These are phyloP conservation scores for Enteromius anoplus DNA, from an alignment of 2,797 vertebrate species.

Conservation along the genomic window DNA sequence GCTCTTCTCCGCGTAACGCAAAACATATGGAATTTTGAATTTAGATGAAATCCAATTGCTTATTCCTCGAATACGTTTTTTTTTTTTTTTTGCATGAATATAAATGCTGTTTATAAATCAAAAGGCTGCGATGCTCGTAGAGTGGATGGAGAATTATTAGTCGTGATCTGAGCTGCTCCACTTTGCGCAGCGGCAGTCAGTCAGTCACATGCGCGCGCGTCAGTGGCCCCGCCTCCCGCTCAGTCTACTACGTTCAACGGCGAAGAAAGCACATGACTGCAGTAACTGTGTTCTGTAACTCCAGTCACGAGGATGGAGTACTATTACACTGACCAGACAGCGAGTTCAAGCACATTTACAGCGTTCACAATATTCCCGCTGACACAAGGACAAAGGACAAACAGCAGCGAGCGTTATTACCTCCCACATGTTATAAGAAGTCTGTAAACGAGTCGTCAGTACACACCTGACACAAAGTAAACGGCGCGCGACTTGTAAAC, in stretches of 20 bases:
- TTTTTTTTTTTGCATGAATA: background rate
- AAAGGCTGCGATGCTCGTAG: slow-evolving; percentile 1
- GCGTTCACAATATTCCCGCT: background rate
- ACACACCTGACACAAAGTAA: slow-evolving; percentile 8
- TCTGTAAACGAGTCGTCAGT: background rate
- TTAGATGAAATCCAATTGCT: background rate
- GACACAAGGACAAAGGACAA: slow-evolving; percentile 27
- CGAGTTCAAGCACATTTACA: slow-evolving; percentile 4
- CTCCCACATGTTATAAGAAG: background rate
- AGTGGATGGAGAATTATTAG: slow-evolving; percentile 49
- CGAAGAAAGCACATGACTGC: slow-evolving; percentile 86
- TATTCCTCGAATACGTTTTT: background rate
- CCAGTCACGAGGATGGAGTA: slow-evolving; percentile 83
- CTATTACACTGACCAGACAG: slow-evolving; percentile 74
- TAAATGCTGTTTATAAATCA: background rate
- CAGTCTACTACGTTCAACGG: slow-evolving; percentile 76
- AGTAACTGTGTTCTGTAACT: slow-evolving; percentile 76
- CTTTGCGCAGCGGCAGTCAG: slow-evolving; percentile 53
- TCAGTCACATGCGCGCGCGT: slow-evolving; percentile 61
- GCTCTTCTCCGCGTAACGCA: background rate
- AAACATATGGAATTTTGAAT: background rate
- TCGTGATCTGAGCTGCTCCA: slow-evolving; percentile 58
- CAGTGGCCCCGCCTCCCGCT: slow-evolving; percentile 67
- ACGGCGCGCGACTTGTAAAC: background rate
- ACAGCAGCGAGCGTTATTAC: background rate